A percentile compares a stretch with the other conserved stretches of the same genome.
phyloP scores from a whole-genome alignment of 2,113 vertebrate species.

The Tiliqua scincoides region DNA sequence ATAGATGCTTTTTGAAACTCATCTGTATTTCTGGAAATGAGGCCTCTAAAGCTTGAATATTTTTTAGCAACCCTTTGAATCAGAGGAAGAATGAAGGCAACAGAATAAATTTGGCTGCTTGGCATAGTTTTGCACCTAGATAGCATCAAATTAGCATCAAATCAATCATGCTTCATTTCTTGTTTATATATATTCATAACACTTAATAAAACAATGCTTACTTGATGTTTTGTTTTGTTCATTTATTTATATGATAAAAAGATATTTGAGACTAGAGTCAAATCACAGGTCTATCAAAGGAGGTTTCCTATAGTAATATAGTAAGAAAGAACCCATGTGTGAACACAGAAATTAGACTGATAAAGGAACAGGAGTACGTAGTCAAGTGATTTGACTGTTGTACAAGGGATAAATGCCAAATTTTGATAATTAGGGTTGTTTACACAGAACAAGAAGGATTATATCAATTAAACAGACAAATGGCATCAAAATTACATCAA shows the following conservation, averaged over 20 bases:
- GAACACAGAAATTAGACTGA: constrained; percentile 29
- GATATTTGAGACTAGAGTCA: constrained; percentile 14
- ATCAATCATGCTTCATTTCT: background rate
- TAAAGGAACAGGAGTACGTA: constrained; percentile 33
- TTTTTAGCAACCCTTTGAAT: constrained; percentile 29
- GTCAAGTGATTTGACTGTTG: constrained; percentile 38
- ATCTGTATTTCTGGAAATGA: constrained; percentile 60
- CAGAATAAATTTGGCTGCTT: constrained; percentile 2
- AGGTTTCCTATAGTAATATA: background rate
- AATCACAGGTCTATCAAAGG: background rate
- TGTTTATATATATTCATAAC: constrained; percentile 24
- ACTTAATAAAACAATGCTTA: background rate
- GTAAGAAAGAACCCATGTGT: background rate
- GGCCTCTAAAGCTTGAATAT: constrained; percentile 45
- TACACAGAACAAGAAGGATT: constrained; percentile 50
- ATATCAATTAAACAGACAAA: constrained; percentile 61
- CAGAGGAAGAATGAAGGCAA: constrained; percentile 19
- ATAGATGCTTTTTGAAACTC: constrained; percentile 62
- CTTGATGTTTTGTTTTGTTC: background rate
- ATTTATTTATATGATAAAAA: background rate
- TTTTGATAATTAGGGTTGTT: constrained; percentile 46
- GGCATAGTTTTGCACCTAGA: background rate
- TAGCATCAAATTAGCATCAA: constrained; percentile 3
- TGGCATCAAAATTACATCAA: constrained; percentile 57
- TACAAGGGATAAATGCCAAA: constrained; percentile 41